Evolutionary conservation across 1,140 invertebrate genomes (phyloP), one percentile per base, ranked within the genome.

Genomic region (Zaprionus gabonicus): DNA sequence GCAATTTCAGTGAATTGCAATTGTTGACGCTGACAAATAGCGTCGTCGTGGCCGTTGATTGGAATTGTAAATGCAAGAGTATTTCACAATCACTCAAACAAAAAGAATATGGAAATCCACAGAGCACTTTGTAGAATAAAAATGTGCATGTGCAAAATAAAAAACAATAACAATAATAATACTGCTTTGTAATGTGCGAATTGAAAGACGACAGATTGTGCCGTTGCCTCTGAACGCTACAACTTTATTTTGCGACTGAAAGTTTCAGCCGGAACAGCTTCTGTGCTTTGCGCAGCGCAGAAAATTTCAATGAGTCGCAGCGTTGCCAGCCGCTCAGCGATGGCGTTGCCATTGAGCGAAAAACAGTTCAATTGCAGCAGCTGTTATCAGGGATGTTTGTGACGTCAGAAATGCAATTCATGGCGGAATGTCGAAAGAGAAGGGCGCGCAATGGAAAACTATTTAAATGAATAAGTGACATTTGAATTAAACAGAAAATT

Each of bases 221-320:
- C n/a, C 53, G 10, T 20, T 62, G 25, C 44, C 73, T 69, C 9
- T 57, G 51, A 41, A 53, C 72, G 31, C 57, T 82, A 51, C 81
- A 78, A 74, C 56, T 67, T 64, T 83, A 80, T 80, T 83, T 83
- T 83, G 81, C 81, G 72, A 83, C 81, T 83, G 72, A 77, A 36
- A 41, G 7, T 41, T 69, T 74, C 58, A 41, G 67, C 31, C 67
- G 25, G 38, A 71, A 71, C 59, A 34, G 59, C 64, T 71, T 62
- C 44, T 58, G 15, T 70, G 49, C 57, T 58, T 58, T 75, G 72
- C 72, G 72, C 72, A 51, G 53, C 58, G 59, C 59, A 73, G 56
- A 46, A 25, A 46, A 55, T 56, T 68, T 69, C 65, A 69, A 68
- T 46, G 71, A 17, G 46, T 4, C 36, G 9, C 20, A n/a, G 67